Conservation (phyloP, 2,113 vertebrate species). For the Atlantisia rogersi region DNA sequence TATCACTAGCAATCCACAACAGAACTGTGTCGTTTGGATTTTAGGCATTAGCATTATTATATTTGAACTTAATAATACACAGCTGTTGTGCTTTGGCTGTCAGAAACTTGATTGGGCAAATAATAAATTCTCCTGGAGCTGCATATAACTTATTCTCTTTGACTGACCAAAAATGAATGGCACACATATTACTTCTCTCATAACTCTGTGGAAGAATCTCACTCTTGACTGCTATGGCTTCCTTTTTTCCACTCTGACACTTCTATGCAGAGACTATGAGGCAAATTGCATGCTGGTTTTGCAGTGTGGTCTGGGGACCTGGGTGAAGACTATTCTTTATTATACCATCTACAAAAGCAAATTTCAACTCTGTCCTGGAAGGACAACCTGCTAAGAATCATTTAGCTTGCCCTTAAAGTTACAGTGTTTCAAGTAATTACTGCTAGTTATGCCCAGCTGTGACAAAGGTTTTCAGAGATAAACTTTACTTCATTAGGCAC, state of each 20-base stretch:
- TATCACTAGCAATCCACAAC: background rate
- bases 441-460: constrained; percentile 62
- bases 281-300: background rate
- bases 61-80: background rate
- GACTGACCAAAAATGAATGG: background rate
- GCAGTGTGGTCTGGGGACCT: background rate
- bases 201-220: background rate
- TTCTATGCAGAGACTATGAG: background rate
- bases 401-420: constrained; percentile 55
- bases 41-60: background rate
- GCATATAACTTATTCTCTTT: background rate
- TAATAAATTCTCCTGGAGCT: background rate
- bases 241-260: background rate
- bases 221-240: background rate
- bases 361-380: constrained; percentile 55
- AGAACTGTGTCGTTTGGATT: background rate
- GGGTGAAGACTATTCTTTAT: constrained; percentile 19
- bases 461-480: constrained; percentile 64
- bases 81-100: background rate
- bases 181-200: background rate
- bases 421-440: constrained; percentile 62
- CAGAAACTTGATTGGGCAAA: background rate
- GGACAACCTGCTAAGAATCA: constrained; percentile 50
- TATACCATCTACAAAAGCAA: constrained; percentile 14
- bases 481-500: constrained; percentile 71